Evolutionary conservation across 53 echinoderm and acorn worm genomes (phyloP).

Genomic region (Holothuria leucospilota): DNA sequence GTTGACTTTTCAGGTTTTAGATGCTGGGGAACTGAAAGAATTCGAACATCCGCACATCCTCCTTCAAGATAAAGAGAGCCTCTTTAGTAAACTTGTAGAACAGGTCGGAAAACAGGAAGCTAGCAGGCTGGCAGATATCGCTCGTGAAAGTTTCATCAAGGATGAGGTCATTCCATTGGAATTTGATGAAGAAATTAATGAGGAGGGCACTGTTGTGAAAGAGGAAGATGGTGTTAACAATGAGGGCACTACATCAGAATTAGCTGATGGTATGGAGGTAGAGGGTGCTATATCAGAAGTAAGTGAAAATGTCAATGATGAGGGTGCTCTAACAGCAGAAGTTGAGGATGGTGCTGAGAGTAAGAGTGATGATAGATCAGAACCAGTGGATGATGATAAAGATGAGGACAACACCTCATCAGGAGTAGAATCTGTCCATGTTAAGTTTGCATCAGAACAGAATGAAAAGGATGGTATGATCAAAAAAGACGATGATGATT

Average conservation of each 20-base stretch:
- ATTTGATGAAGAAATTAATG: no score
- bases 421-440: no score
- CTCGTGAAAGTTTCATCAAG: slow-evolving; percentile 60
- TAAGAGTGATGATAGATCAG: not conserved
- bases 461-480: no score
- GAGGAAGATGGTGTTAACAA: no score
- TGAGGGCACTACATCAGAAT: no score
- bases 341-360: not conserved
- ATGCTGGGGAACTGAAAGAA: slow-evolving; percentile 85
- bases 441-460: no score
- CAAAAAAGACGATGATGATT: no score
- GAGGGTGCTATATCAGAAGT: no score
- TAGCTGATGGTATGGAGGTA: no score
- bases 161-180: not conserved
- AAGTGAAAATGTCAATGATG: no score
- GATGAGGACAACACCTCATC: not conserved
- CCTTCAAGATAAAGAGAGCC: slow-evolving; percentile 67
- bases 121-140: slow-evolving; percentile 61
- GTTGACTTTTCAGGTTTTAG: slow-evolving; percentile 68
- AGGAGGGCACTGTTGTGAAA: no score
- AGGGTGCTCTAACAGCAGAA: no score
- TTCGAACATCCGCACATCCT: slow-evolving; percentile 82
- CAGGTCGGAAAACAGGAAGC: slow-evolving; percentile 81
- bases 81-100: slow-evolving; percentile 80
- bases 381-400: not conserved